phyloP scores from a whole-genome alignment of 2,888 invertebrate species.

The Cotesia congregata region DNA sequence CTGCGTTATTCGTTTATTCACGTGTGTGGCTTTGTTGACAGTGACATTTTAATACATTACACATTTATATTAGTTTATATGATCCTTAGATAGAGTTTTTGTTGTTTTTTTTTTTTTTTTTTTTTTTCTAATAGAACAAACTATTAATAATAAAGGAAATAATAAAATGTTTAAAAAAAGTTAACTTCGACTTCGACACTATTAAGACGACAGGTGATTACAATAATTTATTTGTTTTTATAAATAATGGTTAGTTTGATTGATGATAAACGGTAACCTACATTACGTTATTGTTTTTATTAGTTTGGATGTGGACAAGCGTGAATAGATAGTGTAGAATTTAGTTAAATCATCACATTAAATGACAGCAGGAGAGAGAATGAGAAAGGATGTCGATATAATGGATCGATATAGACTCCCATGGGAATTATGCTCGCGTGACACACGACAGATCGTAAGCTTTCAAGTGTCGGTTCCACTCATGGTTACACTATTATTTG shows the following conservation, averaged over 20 bases:
- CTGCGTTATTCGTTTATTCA: not conserved
- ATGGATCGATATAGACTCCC: constrained; percentile 33
- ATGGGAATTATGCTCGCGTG: constrained; percentile 37
- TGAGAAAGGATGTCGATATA: constrained; percentile 19
- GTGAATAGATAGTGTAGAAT: constrained; percentile 7
- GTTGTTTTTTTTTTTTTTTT: not conserved
- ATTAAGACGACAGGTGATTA: not conserved
- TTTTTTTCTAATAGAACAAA: no score
- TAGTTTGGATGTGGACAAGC: not conserved
- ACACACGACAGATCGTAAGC: constrained; percentile 27
- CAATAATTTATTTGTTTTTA: not conserved
- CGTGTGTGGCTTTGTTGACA: constrained; percentile 6
- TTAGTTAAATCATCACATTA: constrained; percentile 19
- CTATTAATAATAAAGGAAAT: no score
- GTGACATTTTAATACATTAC: not conserved
- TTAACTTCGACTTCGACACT: not conserved
- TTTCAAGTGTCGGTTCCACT: constrained; percentile 15
- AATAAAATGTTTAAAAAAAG: not conserved
- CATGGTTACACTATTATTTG: constrained; percentile 20
- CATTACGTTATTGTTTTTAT: not conserved
- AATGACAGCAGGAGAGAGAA: constrained; percentile 7
- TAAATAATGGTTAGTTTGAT: not conserved
- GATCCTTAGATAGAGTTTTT: not conserved
- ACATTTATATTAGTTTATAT: not conserved
- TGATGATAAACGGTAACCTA: not conserved